phyloP scores from a whole-genome alignment of 2,113 vertebrate genomes.

The Podiceps cristatus region DNA sequence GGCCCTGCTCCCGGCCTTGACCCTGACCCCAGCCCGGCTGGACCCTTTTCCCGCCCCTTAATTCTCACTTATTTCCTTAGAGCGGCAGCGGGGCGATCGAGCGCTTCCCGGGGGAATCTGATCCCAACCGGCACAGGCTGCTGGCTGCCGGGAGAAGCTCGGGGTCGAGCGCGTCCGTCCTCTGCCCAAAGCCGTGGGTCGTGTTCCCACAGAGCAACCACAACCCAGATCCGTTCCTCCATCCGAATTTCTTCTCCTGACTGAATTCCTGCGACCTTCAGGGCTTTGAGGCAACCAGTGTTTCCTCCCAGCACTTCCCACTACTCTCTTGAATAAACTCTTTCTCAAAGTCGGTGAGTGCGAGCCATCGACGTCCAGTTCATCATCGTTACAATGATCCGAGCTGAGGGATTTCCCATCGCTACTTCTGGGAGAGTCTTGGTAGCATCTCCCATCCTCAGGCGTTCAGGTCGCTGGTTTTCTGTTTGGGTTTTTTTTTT shows the following conservation, averaged over 20 bases:
- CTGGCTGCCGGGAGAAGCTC: neutral
- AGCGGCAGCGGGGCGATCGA: neutral
- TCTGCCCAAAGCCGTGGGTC: neutral
- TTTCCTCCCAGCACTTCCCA: neutral
- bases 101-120: neutral
- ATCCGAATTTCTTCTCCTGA: neutral
- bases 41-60: neutral
- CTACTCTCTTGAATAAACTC: neutral
- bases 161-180: rapidly evolving
- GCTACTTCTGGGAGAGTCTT: neutral
- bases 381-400: rapidly evolving
- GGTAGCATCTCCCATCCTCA: neutral
- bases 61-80: rapidly evolving
- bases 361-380: rapidly evolving
- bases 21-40: too few relatives aligned
- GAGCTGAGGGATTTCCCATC: neutral
- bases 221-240: neutral
- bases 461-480: rapidly evolving
- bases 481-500: neutral
- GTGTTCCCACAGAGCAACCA: rapidly evolving
- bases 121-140: neutral
- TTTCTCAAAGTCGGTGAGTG: neutral
- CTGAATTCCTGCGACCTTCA: neutral
- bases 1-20: neutral
- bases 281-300: rapidly evolving